Evolutionary conservation across 2,113 vertebrate species (phyloP).

Genomic region (Nannospalax galili): DNA sequence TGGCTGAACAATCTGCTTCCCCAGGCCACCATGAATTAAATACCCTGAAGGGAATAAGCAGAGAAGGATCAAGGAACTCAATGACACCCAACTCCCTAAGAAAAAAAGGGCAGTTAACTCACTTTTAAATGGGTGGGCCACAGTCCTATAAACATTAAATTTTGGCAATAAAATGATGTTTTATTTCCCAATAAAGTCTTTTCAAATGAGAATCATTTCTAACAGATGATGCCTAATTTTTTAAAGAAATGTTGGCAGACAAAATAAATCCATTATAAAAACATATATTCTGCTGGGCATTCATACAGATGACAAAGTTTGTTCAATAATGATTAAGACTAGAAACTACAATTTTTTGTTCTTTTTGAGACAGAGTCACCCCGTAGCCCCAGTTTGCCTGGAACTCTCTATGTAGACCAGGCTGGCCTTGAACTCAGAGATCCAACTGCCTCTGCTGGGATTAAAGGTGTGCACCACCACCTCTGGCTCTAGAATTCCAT

Average conservation of each 20-base stretch:
- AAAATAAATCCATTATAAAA: neutral
- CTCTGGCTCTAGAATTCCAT: neutral
- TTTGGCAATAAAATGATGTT: neutral
- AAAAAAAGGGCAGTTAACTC: neutral
- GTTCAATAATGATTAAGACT: neutral
- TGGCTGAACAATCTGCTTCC: neutral
- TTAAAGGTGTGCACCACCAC: too few species aligned
- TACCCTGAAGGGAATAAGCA: neutral
- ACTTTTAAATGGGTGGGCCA: neutral
- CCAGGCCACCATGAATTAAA: neutral
- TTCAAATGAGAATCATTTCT: slow-evolving; percentile 47
- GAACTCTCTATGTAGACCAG: too few species aligned
- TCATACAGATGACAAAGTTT: neutral
- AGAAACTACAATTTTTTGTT: neutral
- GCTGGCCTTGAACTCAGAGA: too few species aligned
- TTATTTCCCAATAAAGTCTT: slow-evolving; percentile 10
- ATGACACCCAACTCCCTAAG: neutral
- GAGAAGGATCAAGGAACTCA: neutral
- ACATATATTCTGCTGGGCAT: slow-evolving; percentile 5
- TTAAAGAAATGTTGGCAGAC: slow-evolving; percentile 14
- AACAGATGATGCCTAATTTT: slow-evolving; percentile 33
- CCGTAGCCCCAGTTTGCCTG: too few species aligned
- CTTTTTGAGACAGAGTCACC: too few species aligned
- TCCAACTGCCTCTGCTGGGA: too few species aligned
- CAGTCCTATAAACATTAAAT: neutral